These are phyloP conservation scores for Steatocranus sp. DNA, from an alignment of 2,797 vertebrate genomes.

Conservation along the genomic window DNA sequence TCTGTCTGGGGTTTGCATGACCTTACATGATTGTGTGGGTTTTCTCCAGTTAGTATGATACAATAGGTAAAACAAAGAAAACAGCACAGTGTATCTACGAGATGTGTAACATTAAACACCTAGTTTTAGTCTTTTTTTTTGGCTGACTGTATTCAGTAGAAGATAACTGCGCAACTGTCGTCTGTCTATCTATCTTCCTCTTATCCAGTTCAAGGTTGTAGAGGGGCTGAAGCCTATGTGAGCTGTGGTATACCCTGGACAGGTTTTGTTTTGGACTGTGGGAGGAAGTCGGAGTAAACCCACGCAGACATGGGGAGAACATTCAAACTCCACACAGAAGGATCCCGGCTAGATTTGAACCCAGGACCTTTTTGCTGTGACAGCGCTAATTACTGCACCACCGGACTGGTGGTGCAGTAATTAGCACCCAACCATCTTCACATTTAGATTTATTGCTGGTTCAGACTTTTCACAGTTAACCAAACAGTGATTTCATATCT, in stretches of 20 bases:
- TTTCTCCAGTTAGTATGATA: background rate
- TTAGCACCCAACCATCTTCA: background rate
- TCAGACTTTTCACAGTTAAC: background rate
- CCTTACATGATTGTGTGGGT: background rate
- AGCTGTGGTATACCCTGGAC: background rate
- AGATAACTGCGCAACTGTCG: background rate
- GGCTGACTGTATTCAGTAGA: background rate
- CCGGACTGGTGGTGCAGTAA: too few species aligned
- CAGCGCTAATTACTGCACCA: background rate
- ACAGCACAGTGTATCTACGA: background rate
- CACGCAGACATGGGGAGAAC: background rate
- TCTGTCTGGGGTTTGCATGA: background rate
- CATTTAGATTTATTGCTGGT: background rate
- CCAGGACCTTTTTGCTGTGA: background rate
- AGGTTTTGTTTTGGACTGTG: background rate
- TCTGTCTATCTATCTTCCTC: accelerated
- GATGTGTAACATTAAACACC: accelerated
- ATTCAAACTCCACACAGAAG: background rate
- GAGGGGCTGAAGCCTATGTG: background rate
- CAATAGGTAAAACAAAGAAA: background rate
- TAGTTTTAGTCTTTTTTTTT: background rate
- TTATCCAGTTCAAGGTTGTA: accelerated
- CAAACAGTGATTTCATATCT: background rate
- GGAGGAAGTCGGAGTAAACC: background rate
- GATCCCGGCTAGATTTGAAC: background rate